Conservation (phyloP, 2,888 invertebrate genomes). For the Aethes cnicana region DNA sequence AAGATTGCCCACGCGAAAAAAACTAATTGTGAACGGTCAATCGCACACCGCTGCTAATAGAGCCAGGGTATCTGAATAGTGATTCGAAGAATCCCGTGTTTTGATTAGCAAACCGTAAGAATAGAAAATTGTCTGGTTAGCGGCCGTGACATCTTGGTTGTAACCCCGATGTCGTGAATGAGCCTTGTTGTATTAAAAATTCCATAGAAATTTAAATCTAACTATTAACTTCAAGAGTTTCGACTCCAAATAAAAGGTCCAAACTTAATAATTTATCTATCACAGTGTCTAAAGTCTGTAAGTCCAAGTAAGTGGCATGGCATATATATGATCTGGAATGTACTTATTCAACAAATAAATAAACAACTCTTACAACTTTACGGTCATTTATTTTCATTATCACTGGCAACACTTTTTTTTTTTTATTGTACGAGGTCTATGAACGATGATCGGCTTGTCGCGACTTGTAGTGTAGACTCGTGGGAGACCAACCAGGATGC, state of each 20-base stretch:
- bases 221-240: conserved; percentile 5
- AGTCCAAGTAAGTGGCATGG: too few species aligned
- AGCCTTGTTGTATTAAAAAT: conserved; percentile 1
- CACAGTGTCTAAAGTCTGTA: too few species aligned
- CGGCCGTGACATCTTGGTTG: conserved; percentile 15
- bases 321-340: too few species aligned
- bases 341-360: neutral
- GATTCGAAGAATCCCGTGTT: conserved; percentile 12
- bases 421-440: conserved; percentile 28
- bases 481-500: conserved; percentile 41
- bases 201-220: neutral
- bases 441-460: conserved; percentile 38
- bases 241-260: too few species aligned
- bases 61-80: conserved; percentile 9
- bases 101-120: conserved; percentile 24
- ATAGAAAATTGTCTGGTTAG: conserved; percentile 4
- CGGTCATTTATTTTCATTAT: conserved; percentile 16
- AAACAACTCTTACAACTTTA: neutral
- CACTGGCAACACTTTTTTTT: conserved; percentile 26
- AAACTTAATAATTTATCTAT: too few species aligned
- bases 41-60: conserved; percentile 18
- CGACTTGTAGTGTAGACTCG: conserved; percentile 43
- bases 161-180: conserved; percentile 1
- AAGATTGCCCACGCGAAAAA: conserved; percentile 34
- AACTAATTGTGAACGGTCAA: conserved; percentile 31